Conservation (phyloP, 2,888 invertebrate species). For the Drosophila histrio region DNA sequence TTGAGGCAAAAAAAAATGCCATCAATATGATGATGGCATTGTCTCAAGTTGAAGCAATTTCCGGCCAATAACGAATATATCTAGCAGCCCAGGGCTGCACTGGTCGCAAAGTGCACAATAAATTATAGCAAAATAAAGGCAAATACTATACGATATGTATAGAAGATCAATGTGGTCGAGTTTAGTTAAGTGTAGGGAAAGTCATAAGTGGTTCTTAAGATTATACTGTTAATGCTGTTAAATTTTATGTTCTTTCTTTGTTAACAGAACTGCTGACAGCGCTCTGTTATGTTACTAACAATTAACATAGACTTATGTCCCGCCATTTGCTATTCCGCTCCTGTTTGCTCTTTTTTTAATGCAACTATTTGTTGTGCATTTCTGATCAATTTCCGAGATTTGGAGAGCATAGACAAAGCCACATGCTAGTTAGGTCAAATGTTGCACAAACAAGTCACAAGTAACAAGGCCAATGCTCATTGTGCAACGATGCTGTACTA, state of each 20-base stretch:
- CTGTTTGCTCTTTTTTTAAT: neutral
- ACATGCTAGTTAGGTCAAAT: slow-evolving; percentile 46
- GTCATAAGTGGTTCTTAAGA: neutral
- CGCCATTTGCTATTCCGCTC: neutral
- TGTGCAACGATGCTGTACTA: slow-evolving; percentile 51
- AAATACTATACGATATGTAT: too few relatives aligned
- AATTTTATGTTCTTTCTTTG: too few relatives aligned
- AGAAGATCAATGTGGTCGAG: neutral
- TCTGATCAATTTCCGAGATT: slow-evolving; percentile 56
- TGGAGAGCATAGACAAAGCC: slow-evolving; percentile 4
- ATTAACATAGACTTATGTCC: neutral
- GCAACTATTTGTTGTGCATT: slow-evolving; percentile 19
- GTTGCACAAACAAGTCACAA: slow-evolving; percentile 25
- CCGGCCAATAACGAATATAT: slow-evolving; percentile 36
- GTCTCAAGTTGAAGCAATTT: slow-evolving; percentile 64
- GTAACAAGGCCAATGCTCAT: slow-evolving; percentile 40
- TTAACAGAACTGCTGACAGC: too few relatives aligned
- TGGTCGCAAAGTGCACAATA: slow-evolving; percentile 28
- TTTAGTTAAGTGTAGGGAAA: neutral
- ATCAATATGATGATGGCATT: slow-evolving; percentile 58
- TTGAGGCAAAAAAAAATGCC: slow-evolving; percentile 28
- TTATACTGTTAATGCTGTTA: too few relatives aligned
- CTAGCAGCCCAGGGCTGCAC: slow-evolving; percentile 9
- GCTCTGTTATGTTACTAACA: neutral
- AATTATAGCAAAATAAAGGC: too few relatives aligned